Conservation (phyloP, 2,113 vertebrate species). For the Erythrocebus patas region DNA sequence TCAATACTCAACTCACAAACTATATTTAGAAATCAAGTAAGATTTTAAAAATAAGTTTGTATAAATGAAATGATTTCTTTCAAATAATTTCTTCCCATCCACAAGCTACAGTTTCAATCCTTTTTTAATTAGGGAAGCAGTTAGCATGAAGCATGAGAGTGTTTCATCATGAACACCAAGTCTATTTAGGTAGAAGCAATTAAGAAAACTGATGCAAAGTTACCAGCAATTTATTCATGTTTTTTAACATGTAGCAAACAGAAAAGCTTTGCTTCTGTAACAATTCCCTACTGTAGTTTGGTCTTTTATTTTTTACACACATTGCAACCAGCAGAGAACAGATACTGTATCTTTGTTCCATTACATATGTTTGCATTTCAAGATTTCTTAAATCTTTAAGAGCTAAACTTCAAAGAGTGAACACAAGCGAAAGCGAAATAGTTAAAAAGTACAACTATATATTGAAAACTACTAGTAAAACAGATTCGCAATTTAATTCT, state of each 20-base stretch:
- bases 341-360: background rate
- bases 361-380: background rate
- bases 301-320: slow-evolving; percentile 43
- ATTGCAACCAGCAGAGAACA: slow-evolving; percentile 33
- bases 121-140: background rate
- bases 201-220: slow-evolving; percentile 25
- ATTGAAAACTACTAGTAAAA: background rate
- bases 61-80: slow-evolving; percentile 27
- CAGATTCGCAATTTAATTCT: background rate
- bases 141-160: background rate
- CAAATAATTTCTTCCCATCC: background rate
- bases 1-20: background rate
- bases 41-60: background rate
- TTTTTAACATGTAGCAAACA: background rate
- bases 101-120: slow-evolving; percentile 29
- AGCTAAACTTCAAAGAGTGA: slow-evolving; percentile 35
- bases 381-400: slow-evolving; percentile 15
- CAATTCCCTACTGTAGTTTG: background rate
- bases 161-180: background rate
- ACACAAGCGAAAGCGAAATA: background rate
- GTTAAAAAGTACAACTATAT: background rate
- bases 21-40: slow-evolving; percentile 28
- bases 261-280: background rate
- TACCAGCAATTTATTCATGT: background rate
- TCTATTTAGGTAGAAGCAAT: background rate